Evolutionary conservation across 2,797 vertebrate species (phyloP).

Genomic region (Phrynocephalus vlangalii): DNA sequence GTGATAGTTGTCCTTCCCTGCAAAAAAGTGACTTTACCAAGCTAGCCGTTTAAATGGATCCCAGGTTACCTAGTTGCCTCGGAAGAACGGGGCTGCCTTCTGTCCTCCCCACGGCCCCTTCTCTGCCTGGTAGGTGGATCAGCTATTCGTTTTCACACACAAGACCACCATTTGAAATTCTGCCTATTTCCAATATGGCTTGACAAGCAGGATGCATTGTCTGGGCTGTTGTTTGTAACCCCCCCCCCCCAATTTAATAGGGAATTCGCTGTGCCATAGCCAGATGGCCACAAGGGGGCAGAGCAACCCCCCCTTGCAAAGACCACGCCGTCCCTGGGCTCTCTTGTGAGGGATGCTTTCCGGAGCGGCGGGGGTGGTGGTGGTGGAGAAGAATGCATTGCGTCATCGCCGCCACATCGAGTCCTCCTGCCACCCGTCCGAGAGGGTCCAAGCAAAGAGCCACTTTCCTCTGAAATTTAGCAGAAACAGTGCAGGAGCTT

Average conservation of each 20-base stretch:
- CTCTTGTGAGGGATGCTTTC: not conserved
- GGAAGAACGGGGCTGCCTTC: too few species aligned
- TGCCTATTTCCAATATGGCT: not conserved
- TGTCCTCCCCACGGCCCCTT: too few species aligned
- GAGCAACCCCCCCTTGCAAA: constrained; percentile 5
- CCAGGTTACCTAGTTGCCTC: not conserved
- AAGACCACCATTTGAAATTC: not conserved
- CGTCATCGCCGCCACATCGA: too few species aligned
- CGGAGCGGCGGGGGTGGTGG: too few species aligned
- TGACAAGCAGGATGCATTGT: not conserved
- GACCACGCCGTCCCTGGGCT: not conserved
- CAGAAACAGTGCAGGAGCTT: not conserved
- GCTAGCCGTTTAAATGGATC: not conserved
- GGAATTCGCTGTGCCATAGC: not conserved
- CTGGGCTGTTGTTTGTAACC: not conserved
- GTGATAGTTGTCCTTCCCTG: too few species aligned
- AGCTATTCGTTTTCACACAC: not conserved
- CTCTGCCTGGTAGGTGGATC: not conserved
- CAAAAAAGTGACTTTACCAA: not conserved
- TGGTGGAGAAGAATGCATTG: not conserved
- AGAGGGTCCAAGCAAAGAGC: not conserved
- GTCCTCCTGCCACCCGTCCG: too few species aligned
- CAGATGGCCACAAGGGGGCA: constrained; percentile 38
- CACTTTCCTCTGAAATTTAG: not conserved
- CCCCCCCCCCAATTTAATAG: not conserved